Percentiles rank a stretch among this genome's conserved stretches.
phyloP scores from a whole-genome alignment of 2,113 vertebrate species.

The Rhinichthys klamathensis region DNA sequence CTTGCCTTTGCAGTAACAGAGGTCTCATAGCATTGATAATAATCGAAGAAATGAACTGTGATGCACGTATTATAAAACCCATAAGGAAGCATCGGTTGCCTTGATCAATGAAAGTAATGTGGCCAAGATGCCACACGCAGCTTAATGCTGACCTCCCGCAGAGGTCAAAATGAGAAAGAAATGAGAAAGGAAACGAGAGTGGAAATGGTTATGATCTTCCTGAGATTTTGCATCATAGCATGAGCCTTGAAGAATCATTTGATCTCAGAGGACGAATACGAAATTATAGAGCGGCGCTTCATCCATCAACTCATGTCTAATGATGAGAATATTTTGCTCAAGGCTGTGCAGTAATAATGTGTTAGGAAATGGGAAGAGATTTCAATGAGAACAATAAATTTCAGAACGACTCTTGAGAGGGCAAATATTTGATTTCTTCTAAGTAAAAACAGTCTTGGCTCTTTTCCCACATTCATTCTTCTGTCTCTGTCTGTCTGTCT shows the following conservation, averaged over 20 bases:
- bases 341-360: background rate
- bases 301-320: conserved; percentile 2
- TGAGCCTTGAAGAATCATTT: conserved; percentile 18
- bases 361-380: background rate
- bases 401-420: background rate
- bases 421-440: background rate
- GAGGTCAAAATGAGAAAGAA: conserved; percentile 26
- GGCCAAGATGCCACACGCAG: background rate
- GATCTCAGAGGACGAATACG: conserved; percentile 21
- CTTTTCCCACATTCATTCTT: no score
- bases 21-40: background rate
- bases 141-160: background rate
- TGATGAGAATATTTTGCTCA: background rate
- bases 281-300: background rate
- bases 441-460: background rate
- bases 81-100: background rate
- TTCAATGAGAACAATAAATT: background rate
- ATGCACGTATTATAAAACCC: background rate
- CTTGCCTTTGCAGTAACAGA: background rate
- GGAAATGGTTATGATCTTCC: conserved; percentile 17
- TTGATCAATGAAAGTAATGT: conserved; percentile 14
- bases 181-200: conserved; percentile 1
- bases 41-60: conserved; percentile 11
- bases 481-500: background rate
- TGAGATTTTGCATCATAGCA: background rate